Conservation (phyloP, 2,797 vertebrate genomes). For the Esox masquinongy region DNA sequence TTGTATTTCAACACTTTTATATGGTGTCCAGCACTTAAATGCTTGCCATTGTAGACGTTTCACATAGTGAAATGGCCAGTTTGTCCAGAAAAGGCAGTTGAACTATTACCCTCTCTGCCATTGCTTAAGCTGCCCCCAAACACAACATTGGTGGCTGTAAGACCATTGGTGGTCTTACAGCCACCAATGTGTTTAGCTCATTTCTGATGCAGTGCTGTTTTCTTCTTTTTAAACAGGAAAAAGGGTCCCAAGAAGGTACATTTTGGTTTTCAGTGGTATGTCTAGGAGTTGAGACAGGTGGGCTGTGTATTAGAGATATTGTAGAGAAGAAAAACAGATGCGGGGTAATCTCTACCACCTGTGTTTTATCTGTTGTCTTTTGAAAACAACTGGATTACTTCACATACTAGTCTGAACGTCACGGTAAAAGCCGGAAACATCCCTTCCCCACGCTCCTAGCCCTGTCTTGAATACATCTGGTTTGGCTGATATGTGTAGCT, state of each 20-base stretch:
- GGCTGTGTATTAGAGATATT: neutral
- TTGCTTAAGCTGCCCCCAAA: neutral
- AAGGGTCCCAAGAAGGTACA: neutral
- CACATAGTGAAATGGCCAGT: neutral
- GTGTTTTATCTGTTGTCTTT: neutral
- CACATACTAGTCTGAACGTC: neutral
- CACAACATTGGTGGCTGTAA: too few species aligned
- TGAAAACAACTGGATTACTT: neutral
- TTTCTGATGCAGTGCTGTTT: neutral
- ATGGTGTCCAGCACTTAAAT: neutral
- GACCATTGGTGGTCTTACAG: too few species aligned
- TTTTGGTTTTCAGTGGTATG: neutral
- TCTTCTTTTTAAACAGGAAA: neutral
- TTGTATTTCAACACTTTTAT: neutral
- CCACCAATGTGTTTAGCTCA: neutral
- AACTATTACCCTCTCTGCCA: neutral
- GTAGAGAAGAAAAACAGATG: neutral
- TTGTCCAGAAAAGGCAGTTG: neutral
- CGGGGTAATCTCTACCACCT: neutral
- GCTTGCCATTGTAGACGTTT: conserved; percentile 6
- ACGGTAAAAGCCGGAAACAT: neutral
- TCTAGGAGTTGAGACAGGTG: neutral
- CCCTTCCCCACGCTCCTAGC: neutral
- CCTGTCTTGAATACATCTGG: neutral
- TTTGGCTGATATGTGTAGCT: too few species aligned